Percentiles rank a stretch among this genome's conserved stretches.
Conservation (phyloP, 1,140 invertebrate species). For the Anastatus disparis region DNA sequence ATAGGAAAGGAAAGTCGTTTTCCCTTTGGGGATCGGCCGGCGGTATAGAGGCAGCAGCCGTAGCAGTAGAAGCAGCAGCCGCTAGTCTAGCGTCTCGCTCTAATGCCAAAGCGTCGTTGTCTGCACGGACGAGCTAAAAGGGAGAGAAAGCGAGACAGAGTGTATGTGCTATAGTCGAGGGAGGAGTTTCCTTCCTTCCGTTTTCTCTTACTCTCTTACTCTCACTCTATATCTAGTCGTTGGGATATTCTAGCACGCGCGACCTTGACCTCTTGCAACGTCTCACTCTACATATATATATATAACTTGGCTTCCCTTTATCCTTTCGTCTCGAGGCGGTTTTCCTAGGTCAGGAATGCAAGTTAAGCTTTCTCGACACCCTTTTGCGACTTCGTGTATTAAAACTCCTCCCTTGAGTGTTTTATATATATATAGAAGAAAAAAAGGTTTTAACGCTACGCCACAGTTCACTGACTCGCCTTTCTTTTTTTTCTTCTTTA, state of each 20-base stretch:
- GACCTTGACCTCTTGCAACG: slow-evolving; percentile 15
- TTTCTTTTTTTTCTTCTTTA: neutral
- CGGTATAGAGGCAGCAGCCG: neutral
- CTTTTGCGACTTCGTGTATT: slow-evolving; percentile 25
- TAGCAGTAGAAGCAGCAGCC: neutral
- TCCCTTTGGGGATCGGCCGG: slow-evolving; percentile 22
- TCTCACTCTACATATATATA: no score
- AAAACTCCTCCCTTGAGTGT: no score
- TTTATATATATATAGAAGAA: no score
- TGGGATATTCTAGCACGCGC: slow-evolving; percentile 18
- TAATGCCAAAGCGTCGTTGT: neutral
- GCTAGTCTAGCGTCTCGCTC: neutral
- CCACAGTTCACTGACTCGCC: neutral
- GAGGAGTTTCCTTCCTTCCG: slow-evolving; percentile 5
- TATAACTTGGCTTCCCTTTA: slow-evolving; percentile 15
- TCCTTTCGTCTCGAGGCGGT: slow-evolving; percentile 30
- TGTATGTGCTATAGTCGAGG: neutral
- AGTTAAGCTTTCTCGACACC: neutral
- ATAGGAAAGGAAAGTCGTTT: no score
- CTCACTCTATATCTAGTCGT: neutral
- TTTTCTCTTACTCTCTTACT: slow-evolving; percentile 1
- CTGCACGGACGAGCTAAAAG: no score
- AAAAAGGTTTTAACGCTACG: no score
- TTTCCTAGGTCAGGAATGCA: slow-evolving; percentile 27
- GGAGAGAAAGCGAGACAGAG: neutral